Evolutionary conservation across 2,113 vertebrate genomes (phyloP).

Genomic region (Ornithorhynchus anatinus): DNA sequence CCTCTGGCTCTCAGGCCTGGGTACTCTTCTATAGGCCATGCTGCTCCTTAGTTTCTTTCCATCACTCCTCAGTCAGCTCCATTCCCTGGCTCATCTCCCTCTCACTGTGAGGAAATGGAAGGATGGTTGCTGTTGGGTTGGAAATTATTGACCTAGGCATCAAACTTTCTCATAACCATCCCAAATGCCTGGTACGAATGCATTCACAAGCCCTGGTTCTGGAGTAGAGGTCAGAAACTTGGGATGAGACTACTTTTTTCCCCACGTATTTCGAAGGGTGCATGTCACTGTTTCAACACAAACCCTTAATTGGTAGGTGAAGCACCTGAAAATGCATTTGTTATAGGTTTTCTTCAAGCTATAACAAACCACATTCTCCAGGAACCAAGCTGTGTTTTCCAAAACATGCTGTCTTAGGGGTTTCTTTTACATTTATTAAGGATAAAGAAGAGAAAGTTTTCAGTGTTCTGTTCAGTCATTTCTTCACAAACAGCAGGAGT

Average conservation of each 20-base stretch:
- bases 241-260: neutral
- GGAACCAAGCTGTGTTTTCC: conserved; percentile 6
- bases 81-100: too few species aligned
- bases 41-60: too few species aligned
- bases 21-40: too few species aligned
- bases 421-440: neutral
- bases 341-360: conserved; percentile 25
- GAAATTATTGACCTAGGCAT: neutral
- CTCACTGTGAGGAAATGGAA: too few species aligned
- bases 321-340: conserved; percentile 15
- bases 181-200: too few species aligned
- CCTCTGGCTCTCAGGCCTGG: too few species aligned
- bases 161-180: neutral
- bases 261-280: neutral
- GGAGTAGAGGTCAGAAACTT: neutral
- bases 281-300: conserved; percentile 15
- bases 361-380: conserved; percentile 5
- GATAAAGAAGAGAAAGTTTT: neutral
- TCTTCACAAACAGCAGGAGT: too few species aligned
- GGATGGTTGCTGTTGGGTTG: too few species aligned
- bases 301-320: conserved; percentile 7
- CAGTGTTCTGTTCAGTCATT: too few species aligned
- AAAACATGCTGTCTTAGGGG: conserved; percentile 5
- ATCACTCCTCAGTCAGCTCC: too few species aligned
- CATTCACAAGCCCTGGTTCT: neutral